Base-by-base conservation (phyloP, 2,888 invertebrate genomes). In the Penaeus monodon region DNA sequence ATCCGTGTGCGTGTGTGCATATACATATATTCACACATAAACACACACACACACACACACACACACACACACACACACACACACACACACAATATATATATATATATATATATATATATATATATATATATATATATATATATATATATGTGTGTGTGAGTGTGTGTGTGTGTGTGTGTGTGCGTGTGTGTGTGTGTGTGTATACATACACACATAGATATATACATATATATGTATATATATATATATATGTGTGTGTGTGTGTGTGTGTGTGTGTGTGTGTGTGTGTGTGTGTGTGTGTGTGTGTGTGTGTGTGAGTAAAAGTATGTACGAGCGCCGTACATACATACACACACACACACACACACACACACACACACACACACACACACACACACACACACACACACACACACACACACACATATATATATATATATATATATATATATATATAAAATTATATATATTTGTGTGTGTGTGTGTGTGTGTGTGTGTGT, bases 381-480 rank as follows among this genome's bases (percentile, higher is more conserved):
- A 49, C 12, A 49, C 12, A 49, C 12, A 49, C 2, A 49, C 2
- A 49, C 12, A 49, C 12, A 49, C 12, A 49, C 12, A 49, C 14
- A 49, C 2, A 49, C 12, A 49, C 6, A 49, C 14, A 49, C 12
- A 49, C 12, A 49, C 2, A 49, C 2, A 49, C 2, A 49, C 12
- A 49, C 27, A n/a, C 63, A 8, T 78, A 63, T 78, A n/a, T 63
- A 33, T 78, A 63, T 78, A 63, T 78, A 4, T 78, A 63, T 78
- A n/a, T 78, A 63, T 78, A n/a, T 78, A 27, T 63, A n/a, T 78
- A 57, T 78, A n/a, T 63, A 78, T 78, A n/a, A 63, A 78, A n/a
- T 20, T 78, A 63, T 78, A 4, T 63, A 63, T 78, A 63, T 77
- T 22, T 77, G 57, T 77, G 49, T 77, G n/a, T 77, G 49, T 57